Evolutionary conservation across 2,113 vertebrate species (phyloP), one percentile per base, ranked within the genome.

Genomic region (Pomatorhinus ruficollis): DNA sequence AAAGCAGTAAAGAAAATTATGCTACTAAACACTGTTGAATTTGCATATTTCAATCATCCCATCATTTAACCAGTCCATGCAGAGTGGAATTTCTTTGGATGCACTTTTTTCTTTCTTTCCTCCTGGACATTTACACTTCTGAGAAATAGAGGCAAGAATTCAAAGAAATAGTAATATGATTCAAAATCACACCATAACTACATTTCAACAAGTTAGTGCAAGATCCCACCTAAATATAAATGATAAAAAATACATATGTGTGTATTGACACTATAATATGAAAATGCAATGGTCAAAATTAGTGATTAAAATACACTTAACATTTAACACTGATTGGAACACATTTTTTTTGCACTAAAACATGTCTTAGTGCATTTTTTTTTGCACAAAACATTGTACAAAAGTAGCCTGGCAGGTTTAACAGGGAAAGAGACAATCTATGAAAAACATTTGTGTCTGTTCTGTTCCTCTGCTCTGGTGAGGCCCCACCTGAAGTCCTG

Each of bases 161-260:
- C 11, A 37, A 53, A 80, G 16, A 83, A 89, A 90, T 17, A 54
- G 16, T 31, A 64, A 24, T 19, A 39, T 44, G 16, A 53, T 35
- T 89, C 35, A 61, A 60, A 93, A 82, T 0, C 4, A 44, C 14
- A 23, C 4, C 3, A 2, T 11, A 85, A 27, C 12, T 75, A n/a
- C 5, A n/a, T 24, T 74, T 85, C 65, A 31, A 21, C 18, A 39
- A 30, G 22, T 31, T 72, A 53, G 25, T 75, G 21, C 5, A 80
- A 63, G 47, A 49, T 65, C 35, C 8, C 39, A 74, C 8, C 11
- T 70, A 70, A 89, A 61, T 20, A 35, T 10, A 56, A 60, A 56
- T 5, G 0, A 15, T 69, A 6, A 12, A 3, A 24, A 54, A 47
- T 5, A 39, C 7, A 6, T 45, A 10, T 19, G 4, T 20, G 42